These are phyloP conservation scores for Latrodectus elegans DNA, from an alignment of 2,888 invertebrate genomes.

Conservation along the genomic window DNA sequence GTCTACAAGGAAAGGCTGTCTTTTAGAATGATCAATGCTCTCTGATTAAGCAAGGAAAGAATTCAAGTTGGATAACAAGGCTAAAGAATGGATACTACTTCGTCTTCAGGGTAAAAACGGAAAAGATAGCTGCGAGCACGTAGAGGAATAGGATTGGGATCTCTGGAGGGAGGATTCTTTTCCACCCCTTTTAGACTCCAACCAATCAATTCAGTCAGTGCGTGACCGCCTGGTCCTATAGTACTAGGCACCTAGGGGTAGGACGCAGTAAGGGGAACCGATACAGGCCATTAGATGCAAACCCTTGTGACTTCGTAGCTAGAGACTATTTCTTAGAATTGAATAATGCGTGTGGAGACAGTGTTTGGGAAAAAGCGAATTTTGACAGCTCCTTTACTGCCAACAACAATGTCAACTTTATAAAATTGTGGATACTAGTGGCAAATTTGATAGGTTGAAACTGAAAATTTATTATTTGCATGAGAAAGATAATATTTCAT, in stretches of 20 bases:
- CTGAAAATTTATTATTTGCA: too few species aligned
- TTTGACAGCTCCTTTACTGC: too few species aligned
- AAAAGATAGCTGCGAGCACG: slow-evolving; percentile 39
- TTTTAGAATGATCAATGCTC: slow-evolving; percentile 52
- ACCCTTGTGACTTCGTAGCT: not conserved
- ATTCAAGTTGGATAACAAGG: slow-evolving; percentile 54
- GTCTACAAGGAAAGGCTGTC: slow-evolving; percentile 27
- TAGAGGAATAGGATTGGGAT: slow-evolving; percentile 25
- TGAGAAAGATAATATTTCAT: too few species aligned
- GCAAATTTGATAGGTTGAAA: too few species aligned
- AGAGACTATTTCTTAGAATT: too few species aligned
- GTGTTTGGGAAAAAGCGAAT: too few species aligned
- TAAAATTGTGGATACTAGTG: too few species aligned
- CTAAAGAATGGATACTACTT: slow-evolving; percentile 30
- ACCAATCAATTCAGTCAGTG: slow-evolving; percentile 45
- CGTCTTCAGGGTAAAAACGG: slow-evolving; percentile 27
- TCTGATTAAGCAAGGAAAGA: slow-evolving; percentile 44
- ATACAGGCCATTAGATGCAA: slow-evolving; percentile 52
- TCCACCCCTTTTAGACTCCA: slow-evolving; percentile 6
- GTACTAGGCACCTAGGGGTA: slow-evolving; percentile 39
- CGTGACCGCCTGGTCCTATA: slow-evolving; percentile 38
- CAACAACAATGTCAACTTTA: too few species aligned
- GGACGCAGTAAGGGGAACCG: slow-evolving; percentile 40
- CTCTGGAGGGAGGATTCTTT: not conserved
- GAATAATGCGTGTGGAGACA: too few species aligned